Conservation (phyloP, 2,888 invertebrate genomes). For the Saturnia pavonia region DNA sequence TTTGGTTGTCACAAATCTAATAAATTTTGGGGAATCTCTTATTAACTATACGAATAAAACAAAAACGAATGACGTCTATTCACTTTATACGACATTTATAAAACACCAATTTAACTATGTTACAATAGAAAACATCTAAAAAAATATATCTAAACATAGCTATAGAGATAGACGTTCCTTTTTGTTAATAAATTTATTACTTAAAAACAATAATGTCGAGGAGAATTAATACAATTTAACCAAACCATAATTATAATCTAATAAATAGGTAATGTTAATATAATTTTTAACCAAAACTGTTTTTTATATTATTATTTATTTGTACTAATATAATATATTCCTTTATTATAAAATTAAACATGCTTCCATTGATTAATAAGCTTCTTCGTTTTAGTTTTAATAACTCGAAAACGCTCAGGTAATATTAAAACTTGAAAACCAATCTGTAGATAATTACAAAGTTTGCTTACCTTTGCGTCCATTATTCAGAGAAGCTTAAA, state of each 20-base stretch:
- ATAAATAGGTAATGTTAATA: too few species aligned
- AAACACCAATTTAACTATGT: too few species aligned
- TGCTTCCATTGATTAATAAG: background rate
- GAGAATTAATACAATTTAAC: too few species aligned
- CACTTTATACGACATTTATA: background rate
- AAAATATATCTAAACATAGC: too few species aligned
- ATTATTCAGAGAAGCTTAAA: slow-evolving; percentile 9
- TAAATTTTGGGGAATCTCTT: slow-evolving; percentile 43
- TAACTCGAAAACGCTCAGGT: background rate
- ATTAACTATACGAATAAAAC: slow-evolving; percentile 5
- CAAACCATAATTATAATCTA: too few species aligned
- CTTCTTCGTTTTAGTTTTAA: background rate
- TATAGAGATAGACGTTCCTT: too few species aligned
- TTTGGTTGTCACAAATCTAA: slow-evolving; percentile 52
- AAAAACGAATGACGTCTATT: background rate
- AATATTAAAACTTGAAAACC: slow-evolving; percentile 5
- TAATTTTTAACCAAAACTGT: too few species aligned
- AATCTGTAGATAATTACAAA: slow-evolving; percentile 10
- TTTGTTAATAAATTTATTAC: too few species aligned
- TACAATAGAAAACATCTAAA: too few species aligned
- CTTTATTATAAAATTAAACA: background rate
- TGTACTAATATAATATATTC: background rate
- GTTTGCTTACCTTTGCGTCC: background rate
- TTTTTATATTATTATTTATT: too few species aligned
- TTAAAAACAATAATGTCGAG: too few species aligned